Conservation (phyloP, 1,140 invertebrate genomes). For the Megalonaias nervosa region DNA sequence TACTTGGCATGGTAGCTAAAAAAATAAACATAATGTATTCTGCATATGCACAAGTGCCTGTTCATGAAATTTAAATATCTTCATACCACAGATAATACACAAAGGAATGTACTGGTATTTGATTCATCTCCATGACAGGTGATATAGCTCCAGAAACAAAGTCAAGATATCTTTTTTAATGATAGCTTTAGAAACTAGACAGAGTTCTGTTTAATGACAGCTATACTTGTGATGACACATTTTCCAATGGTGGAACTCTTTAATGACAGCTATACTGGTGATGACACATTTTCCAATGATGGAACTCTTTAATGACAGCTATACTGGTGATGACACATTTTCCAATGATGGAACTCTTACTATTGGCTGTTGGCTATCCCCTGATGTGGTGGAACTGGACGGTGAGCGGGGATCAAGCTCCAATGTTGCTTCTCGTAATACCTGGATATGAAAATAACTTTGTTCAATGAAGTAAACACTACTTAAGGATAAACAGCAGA, state of each 20-base stretch:
- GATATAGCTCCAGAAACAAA: too few relatives aligned
- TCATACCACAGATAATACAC: too few relatives aligned
- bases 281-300: constrained; percentile 7
- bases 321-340: constrained; percentile 24
- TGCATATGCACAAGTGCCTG: too few relatives aligned
- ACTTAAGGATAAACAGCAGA: not conserved
- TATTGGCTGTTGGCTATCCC: constrained; percentile 31
- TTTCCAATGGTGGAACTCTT: too few relatives aligned
- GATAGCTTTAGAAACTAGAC: too few relatives aligned
- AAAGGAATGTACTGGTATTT: too few relatives aligned
- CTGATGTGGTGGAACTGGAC: constrained; percentile 25
- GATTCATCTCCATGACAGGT: too few relatives aligned
- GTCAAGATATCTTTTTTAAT: too few relatives aligned
- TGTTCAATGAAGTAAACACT: not conserved
- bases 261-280: constrained; percentile 9
- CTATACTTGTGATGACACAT: constrained; percentile 18
- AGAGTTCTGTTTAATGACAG: too few relatives aligned
- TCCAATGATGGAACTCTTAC: constrained; percentile 14
- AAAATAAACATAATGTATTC: too few relatives aligned
- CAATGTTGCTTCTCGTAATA: constrained; percentile 32
- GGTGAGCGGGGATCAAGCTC: constrained; percentile 21
- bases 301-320: not conserved
- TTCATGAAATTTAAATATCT: too few relatives aligned
- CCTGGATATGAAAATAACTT: constrained; percentile 1
- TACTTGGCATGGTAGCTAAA: too few relatives aligned